phyloP scores from a whole-genome alignment of 2,113 vertebrate genomes.

The Cyprinodon tularosa region DNA sequence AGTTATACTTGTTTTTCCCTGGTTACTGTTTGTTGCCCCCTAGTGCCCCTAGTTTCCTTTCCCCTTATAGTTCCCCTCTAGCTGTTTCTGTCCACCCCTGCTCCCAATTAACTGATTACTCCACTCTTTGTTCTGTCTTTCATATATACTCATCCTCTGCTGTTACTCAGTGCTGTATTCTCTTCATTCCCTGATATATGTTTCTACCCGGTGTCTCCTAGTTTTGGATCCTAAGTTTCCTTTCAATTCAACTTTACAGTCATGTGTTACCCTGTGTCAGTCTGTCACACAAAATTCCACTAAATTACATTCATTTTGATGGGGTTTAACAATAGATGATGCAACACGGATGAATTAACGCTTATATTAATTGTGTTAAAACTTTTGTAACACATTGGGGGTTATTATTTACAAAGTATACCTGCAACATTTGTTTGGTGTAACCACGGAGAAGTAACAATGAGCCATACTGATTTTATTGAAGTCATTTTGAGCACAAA shows the following conservation, averaged over 20 bases:
- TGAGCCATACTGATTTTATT: conserved; percentile 13
- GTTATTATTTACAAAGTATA: not conserved
- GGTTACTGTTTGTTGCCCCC: too few species aligned
- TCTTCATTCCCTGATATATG: too few species aligned
- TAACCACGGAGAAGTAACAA: not conserved
- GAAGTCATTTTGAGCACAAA: conserved; percentile 8
- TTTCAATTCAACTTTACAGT: not conserved
- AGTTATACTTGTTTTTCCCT: too few species aligned
- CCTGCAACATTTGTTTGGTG: not conserved
- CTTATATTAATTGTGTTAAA: not conserved
- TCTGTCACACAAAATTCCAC: not conserved
- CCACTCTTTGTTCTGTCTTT: too few species aligned
- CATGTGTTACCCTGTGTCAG: not conserved
- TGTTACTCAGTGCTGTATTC: too few species aligned
- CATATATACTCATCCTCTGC: too few species aligned
- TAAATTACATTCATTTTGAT: not conserved
- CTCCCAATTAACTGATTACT: too few species aligned
- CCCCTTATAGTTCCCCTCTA: too few species aligned
- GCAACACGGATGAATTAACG: not conserved
- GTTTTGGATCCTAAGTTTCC: too few species aligned
- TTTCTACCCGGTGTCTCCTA: too few species aligned
- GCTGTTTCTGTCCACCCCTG: too few species aligned
- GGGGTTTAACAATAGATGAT: not conserved
- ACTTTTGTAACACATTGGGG: conserved; percentile 4
- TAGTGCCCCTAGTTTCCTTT: too few species aligned